phyloP scores from a whole-genome alignment of 2,113 vertebrate genomes.

The Bufo bufo region DNA sequence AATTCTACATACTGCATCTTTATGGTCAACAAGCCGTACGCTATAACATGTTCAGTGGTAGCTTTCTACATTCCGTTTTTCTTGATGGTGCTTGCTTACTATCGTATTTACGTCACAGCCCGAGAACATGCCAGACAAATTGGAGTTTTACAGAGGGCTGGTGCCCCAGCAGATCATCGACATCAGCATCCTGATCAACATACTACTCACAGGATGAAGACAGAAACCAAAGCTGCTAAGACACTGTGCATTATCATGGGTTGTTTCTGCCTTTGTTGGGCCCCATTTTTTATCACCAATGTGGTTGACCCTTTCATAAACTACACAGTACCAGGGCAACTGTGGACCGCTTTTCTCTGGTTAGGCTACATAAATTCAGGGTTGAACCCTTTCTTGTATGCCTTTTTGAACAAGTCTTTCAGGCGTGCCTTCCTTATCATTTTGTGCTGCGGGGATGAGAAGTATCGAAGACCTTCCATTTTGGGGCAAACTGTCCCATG shows the following conservation, averaged over 20 bases:
- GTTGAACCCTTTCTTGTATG: conserved; percentile 97
- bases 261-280: conserved; percentile 99
- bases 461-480: conserved; percentile 88
- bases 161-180: conserved; percentile 71
- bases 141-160: conserved; percentile 86
- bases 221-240: conserved; percentile 97
- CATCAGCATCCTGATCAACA: conserved; percentile 83
- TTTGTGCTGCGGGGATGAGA: conserved; percentile 92
- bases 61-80: conserved; percentile 97
- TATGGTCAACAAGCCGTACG: conserved; percentile 99
- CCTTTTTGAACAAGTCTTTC: conserved; percentile 99
- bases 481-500: conserved; percentile 81
- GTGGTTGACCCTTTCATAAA: conserved; percentile 95
- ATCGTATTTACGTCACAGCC: conserved; percentile 95
- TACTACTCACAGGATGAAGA: conserved; percentile 91
- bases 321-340: conserved; percentile 87
- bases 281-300: conserved; percentile 96
- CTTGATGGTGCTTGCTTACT: conserved; percentile 97
- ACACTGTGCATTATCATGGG: conserved; percentile 98
- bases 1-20: conserved; percentile 94
- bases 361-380: conserved; percentile 99
- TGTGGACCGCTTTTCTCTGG: conserved; percentile 97
- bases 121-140: conserved; percentile 93
- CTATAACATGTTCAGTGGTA: conserved; percentile 96
- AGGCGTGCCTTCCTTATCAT: conserved; percentile 99